Base-by-base conservation (phyloP, 2,113 vertebrate species). In the Siphamia tubifer region DNA sequence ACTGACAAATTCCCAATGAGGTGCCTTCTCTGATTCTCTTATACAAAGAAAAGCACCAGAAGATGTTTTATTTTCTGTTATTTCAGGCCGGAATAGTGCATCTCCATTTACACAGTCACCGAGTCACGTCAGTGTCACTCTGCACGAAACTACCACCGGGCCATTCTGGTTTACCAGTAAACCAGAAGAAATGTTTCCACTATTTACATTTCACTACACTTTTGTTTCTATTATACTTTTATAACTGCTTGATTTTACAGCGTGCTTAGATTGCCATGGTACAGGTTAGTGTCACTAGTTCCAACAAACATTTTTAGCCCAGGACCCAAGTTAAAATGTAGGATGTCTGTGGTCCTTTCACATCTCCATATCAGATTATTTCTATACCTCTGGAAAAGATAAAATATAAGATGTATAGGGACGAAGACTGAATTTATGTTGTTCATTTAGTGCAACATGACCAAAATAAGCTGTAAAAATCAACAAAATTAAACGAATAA, bases 61-160 rank as follows among this genome's bases (percentile, higher is more conserved):
- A 34, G 16, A 5, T 5, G 15, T 31, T 8, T 19, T 17, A 27
- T 15, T 8, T 10, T 42, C 39, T 35, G 24, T 74, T 81, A 30
- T 60, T 63, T 55, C 51, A 77, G 43, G 36, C 20, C 21, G 57
- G 61, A 51, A 54, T 42, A 48, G 55, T 64, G 16, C 27, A 24
- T 74, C 65, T 81, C 57, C 30, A 49, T 76, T 87, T 76, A 65
- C 67, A 56, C 60, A 57, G 44, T 27, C 61, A 45, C 52, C 63
- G 58, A 43, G 25, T 38, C 48, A 15, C 32, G 63, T 20, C 58
- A 56, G 54, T 13, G 54, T 34, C 36, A 35, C 36, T 9, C 65
- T 16, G 57, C 55, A 11, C 38, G 68, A 47, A 74, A 32, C 67
- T 45, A 56, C 68, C 48, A 52, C 30, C 0, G 4, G 81, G 49